Percentiles rank a stretch among this genome's conserved stretches.
Evolutionary conservation across 2,797 vertebrate species (phyloP).

Genomic region (Chelon auratus): DNA sequence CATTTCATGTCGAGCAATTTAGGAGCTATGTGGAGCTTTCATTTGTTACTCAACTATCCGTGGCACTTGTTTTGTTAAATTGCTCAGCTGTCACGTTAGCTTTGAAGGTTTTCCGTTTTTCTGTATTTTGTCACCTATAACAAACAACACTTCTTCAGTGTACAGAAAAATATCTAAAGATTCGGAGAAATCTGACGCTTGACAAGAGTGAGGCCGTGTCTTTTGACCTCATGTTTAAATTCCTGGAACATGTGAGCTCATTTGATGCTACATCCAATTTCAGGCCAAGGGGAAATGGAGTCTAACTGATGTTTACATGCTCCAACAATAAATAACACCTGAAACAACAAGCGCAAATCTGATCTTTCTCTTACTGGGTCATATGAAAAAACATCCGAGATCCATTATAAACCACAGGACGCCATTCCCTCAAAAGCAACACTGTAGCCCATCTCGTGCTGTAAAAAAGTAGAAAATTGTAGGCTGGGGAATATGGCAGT

Average conservation of each 20-base stretch:
- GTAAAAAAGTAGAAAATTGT: neutral
- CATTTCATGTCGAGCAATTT: too few relatives aligned
- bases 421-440: slow-evolving; percentile 16
- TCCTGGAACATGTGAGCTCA: slow-evolving; percentile 3
- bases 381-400: slow-evolving; percentile 31
- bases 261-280: slow-evolving; percentile 20
- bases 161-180: neutral
- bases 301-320: slow-evolving; percentile 37
- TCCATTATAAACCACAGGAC: slow-evolving; percentile 50
- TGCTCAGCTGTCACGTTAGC: neutral
- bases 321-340: slow-evolving; percentile 50
- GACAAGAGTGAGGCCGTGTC: too few relatives aligned
- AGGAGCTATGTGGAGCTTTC: neutral
- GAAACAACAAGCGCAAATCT: slow-evolving; percentile 38
- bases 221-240: slow-evolving; percentile 20
- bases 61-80: neutral
- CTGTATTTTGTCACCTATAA: neutral
- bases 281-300: slow-evolving; percentile 23
- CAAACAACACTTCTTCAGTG: neutral
- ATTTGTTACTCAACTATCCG: neutral
- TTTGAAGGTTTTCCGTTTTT: neutral
- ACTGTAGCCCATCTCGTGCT: slow-evolving; percentile 8
- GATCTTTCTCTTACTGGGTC: slow-evolving; percentile 27
- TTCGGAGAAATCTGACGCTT: neutral
- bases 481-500: neutral